Conservation (phyloP, 2,888 invertebrate genomes). For the Pediacus dermestoides region DNA sequence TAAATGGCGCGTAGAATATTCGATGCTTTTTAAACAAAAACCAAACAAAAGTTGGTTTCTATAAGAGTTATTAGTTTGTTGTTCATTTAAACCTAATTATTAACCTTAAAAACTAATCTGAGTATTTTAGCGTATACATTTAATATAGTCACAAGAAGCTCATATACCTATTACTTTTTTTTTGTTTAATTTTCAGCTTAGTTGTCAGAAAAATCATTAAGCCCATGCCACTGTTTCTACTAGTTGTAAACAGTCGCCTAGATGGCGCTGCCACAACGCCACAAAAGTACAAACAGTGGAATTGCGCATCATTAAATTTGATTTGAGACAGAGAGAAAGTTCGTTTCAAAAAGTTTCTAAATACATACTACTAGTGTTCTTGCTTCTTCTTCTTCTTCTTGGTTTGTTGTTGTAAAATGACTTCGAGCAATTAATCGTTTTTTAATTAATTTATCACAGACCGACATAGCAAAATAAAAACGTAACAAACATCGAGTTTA, state of each 20-base stretch:
- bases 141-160: constrained; percentile 46
- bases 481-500: no score
- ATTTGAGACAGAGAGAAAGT: no score
- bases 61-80: constrained; percentile 11
- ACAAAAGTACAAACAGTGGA: no score
- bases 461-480: constrained; percentile 50
- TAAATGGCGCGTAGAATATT: constrained; percentile 47
- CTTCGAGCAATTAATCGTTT: constrained; percentile 44
- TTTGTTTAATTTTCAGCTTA: constrained; percentile 20
- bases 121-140: constrained; percentile 49
- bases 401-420: constrained; percentile 25
- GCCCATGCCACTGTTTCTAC: no score
- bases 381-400: constrained; percentile 34
- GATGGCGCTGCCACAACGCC: no score
- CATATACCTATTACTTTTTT: constrained; percentile 28
- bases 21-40: constrained; percentile 16
- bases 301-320: no score
- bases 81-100: constrained; percentile 11
- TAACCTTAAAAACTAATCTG: constrained; percentile 30
- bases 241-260: no score
- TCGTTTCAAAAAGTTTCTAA: constrained; percentile 24
- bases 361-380: constrained; percentile 6
- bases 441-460: constrained; percentile 48
- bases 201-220: no score
- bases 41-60: constrained; percentile 13